Conservation (phyloP, 2,797 vertebrate genomes). For the Neoniphon sammara region DNA sequence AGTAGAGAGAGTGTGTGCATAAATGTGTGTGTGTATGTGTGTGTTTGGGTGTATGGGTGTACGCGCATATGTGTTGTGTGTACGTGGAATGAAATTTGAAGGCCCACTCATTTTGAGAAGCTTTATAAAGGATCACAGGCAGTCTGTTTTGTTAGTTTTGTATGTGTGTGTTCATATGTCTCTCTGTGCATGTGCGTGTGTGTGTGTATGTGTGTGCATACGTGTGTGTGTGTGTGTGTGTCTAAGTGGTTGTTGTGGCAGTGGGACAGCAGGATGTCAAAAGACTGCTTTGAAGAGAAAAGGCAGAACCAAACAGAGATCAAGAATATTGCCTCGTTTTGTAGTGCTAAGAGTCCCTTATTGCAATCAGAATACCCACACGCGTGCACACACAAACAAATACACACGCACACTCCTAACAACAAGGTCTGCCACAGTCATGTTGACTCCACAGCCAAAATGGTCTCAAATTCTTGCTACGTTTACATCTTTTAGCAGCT, state of each 20-base stretch:
- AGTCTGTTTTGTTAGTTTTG: slow-evolving; percentile 65
- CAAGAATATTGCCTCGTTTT: slow-evolving; percentile 48
- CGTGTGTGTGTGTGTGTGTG: not conserved
- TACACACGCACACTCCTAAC: slow-evolving; percentile 1
- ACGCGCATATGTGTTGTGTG: not conserved
- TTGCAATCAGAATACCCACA: slow-evolving; percentile 51
- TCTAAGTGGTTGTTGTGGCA: slow-evolving; percentile 43
- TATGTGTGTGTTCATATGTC: slow-evolving; percentile 32
- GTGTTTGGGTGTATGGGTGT: slow-evolving; percentile 11
- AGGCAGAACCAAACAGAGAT: slow-evolving; percentile 47
- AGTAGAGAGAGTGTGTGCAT: slow-evolving; percentile 39
- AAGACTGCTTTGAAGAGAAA: slow-evolving; percentile 59
- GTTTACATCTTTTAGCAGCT: not conserved
- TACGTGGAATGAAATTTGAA: slow-evolving; percentile 42
- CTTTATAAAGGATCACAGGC: slow-evolving; percentile 67
- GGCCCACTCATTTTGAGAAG: slow-evolving; percentile 58
- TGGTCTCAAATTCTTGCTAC: slow-evolving; percentile 14
- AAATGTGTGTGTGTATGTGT: slow-evolving; percentile 7
- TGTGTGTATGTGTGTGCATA: not conserved
- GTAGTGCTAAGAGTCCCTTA: slow-evolving; percentile 28
- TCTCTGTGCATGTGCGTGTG: slow-evolving; percentile 8
- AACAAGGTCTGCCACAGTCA: not conserved
- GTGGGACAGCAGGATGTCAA: slow-evolving; percentile 29
- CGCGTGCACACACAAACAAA: slow-evolving; percentile 1
- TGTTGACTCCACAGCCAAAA: slow-evolving; percentile 31